Evolutionary conservation across 2,888 invertebrate species (phyloP).

Genomic region (Tetranychus truncatus): DNA sequence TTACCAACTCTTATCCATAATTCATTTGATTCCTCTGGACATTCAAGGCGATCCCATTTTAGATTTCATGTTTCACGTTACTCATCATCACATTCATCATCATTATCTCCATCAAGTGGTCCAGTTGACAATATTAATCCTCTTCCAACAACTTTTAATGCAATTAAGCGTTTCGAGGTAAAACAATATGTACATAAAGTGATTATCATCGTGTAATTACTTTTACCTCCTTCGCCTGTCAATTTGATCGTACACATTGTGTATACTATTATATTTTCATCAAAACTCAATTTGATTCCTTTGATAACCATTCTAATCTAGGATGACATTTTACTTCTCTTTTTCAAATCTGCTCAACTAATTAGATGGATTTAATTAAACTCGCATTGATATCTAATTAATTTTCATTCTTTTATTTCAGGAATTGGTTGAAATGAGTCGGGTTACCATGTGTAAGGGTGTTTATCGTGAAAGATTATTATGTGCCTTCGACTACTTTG

Average conservation of each 20-base stretch:
- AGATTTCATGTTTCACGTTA: conserved; percentile 13
- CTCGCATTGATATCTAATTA: not conserved
- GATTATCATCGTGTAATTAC: not conserved
- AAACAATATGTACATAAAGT: conserved; percentile 8
- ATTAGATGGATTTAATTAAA: too few relatives aligned
- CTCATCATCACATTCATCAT: not conserved
- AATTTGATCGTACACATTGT: not conserved
- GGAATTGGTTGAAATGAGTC: conserved; percentile 64
- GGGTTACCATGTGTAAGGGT: conserved; percentile 54
- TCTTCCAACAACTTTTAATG: conserved; percentile 47
- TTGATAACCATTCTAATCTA: too few relatives aligned
- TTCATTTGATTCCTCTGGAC: conserved; percentile 13
- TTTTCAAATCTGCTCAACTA: too few relatives aligned
- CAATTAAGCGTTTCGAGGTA: conserved; percentile 57
- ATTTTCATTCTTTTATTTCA: conserved; percentile 24
- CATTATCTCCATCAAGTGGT: not conserved
- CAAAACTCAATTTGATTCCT: too few relatives aligned
- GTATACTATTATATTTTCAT: too few relatives aligned
- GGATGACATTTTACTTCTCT: too few relatives aligned
- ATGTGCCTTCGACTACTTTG: conserved; percentile 65
- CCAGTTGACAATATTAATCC: conserved; percentile 28
- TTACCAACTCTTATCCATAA: conserved; percentile 22
- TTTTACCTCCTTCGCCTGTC: not conserved
- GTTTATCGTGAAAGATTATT: conserved; percentile 57
- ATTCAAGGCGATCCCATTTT: conserved; percentile 3